phyloP scores from a whole-genome alignment of 2,797 vertebrate species.

The Chiloscyllium punctatum region DNA sequence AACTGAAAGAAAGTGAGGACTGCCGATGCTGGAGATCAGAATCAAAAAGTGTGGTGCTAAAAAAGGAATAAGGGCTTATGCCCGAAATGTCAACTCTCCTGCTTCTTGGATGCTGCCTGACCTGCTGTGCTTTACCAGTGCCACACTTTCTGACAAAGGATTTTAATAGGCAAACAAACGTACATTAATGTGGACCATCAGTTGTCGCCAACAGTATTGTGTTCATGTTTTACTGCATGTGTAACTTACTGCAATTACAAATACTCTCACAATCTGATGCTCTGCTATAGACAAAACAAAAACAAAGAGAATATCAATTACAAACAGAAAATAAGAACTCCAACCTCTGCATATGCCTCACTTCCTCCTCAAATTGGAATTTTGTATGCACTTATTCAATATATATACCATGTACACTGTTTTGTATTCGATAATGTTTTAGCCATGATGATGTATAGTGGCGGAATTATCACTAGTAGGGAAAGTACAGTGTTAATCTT shows the following conservation, averaged over 20 bases:
- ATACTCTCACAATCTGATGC: background rate
- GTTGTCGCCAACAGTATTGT: background rate
- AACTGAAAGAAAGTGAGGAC: too few relatives aligned
- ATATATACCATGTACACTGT: too few relatives aligned
- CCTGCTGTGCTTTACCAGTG: too few relatives aligned
- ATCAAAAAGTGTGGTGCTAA: too few relatives aligned
- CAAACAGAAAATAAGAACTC: background rate
- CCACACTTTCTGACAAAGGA: background rate
- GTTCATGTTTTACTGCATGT: background rate
- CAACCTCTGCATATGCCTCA: background rate
- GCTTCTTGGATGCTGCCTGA: too few relatives aligned
- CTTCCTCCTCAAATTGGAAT: too few relatives aligned
- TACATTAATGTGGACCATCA: background rate
- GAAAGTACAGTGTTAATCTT: background rate
- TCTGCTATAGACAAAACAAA: background rate
- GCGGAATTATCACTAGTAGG: background rate
- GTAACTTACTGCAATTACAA: background rate
- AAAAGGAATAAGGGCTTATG: too few relatives aligned
- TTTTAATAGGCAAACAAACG: background rate
- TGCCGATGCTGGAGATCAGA: too few relatives aligned
- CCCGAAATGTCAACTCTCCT: too few relatives aligned
- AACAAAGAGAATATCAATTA: too few relatives aligned
- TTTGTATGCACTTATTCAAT: too few relatives aligned
- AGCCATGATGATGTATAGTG: too few relatives aligned
- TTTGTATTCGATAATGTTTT: background rate